These are phyloP conservation scores for Lypha dubia DNA, from an alignment of 2,888 invertebrate genomes.

Conservation along the genomic window DNA sequence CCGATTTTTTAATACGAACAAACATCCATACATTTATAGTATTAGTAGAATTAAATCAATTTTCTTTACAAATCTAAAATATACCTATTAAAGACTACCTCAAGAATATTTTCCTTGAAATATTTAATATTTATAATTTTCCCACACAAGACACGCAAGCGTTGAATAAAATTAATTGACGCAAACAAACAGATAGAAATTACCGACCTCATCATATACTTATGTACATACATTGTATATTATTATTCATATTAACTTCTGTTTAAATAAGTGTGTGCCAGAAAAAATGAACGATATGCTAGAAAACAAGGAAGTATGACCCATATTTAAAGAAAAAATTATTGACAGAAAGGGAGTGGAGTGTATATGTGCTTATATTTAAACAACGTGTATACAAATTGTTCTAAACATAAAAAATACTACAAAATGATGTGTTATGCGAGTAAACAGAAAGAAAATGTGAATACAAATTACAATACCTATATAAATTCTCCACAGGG, in stretches of 20 bases:
- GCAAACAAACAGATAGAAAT: not conserved
- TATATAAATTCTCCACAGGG: conserved; percentile 31
- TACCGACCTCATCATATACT: not conserved
- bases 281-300: not conserved
- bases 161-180: not conserved
- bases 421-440: conserved; percentile 19
- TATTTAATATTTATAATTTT: not conserved
- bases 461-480: conserved; percentile 11
- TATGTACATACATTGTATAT: not conserved
- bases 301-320: conserved; percentile 39
- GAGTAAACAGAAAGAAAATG: conserved; percentile 1
- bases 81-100: conserved; percentile 41
- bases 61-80: not conserved
- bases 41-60: too few relatives aligned
- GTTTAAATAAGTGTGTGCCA: not conserved
- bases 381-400: not conserved
- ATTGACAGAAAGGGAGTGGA: conserved; percentile 29
- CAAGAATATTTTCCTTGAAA: conserved; percentile 27
- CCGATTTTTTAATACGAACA: too few relatives aligned
- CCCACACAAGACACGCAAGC: conserved; percentile 8
- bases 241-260: conserved; percentile 4
- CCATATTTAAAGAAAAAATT: conserved; percentile 32
- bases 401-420: conserved; percentile 37
- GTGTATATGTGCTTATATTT: conserved; percentile 1
- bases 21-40: too few relatives aligned